Evolutionary conservation across 2,888 invertebrate genomes (phyloP).

Genomic region (Phortica okadai): DNA sequence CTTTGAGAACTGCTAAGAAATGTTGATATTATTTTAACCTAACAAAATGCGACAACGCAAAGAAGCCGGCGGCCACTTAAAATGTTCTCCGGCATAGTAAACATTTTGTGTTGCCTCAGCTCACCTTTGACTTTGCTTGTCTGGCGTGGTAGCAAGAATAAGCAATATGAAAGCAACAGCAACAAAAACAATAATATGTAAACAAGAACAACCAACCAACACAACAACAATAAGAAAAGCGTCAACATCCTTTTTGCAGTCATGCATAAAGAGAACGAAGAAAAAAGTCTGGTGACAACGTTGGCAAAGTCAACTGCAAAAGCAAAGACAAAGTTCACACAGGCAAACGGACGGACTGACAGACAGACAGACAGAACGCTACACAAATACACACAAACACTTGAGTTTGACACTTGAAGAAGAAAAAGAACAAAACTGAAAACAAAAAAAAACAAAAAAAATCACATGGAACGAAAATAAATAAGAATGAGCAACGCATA

Average conservation of each 20-base stretch:
- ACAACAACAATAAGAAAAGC: slow-evolving; percentile 33
- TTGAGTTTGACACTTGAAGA: slow-evolving; percentile 55
- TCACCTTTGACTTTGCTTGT: slow-evolving; percentile 46
- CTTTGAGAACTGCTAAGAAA: not conserved
- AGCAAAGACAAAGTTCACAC: slow-evolving; percentile 52
- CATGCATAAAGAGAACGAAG: not conserved
- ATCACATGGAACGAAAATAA: not conserved
- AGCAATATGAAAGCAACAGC: slow-evolving; percentile 10
- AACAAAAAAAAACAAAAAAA: not conserved
- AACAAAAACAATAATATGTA: slow-evolving; percentile 32
- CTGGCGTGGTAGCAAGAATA: slow-evolving; percentile 18
- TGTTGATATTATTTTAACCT: slow-evolving; percentile 1
- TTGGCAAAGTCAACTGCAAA: slow-evolving; percentile 40
- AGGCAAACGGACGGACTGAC: slow-evolving; percentile 26
- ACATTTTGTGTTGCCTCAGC: slow-evolving; percentile 19
- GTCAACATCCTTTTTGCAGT: slow-evolving; percentile 25
- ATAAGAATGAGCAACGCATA: slow-evolving; percentile 40
- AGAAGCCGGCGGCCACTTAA: not conserved
- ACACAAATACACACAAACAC: slow-evolving; percentile 29
- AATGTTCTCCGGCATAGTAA: slow-evolving; percentile 12
- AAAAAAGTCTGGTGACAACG: slow-evolving; percentile 21
- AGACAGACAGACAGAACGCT: slow-evolving; percentile 38
- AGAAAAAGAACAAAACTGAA: slow-evolving; percentile 1
- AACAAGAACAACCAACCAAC: slow-evolving; percentile 46
- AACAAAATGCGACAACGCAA: slow-evolving; percentile 9